Percentiles rank a stretch among this genome's conserved stretches.
phyloP scores from a whole-genome alignment of 2,113 vertebrate species.

The Phrynosoma blainvillii region DNA sequence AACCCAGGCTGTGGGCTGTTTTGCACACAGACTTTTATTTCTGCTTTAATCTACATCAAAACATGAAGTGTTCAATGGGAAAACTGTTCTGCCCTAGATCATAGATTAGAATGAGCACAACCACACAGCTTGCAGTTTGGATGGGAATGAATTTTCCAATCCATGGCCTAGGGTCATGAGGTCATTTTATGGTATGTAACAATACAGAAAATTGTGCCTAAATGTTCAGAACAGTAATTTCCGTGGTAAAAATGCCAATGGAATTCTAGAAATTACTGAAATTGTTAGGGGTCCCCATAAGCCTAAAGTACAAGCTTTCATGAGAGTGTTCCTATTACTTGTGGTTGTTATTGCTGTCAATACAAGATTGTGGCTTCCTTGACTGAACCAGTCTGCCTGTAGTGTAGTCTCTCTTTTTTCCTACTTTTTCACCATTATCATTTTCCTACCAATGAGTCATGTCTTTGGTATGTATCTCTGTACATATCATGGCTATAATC shows the following conservation, averaged over 20 bases:
- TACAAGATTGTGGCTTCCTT: too few species aligned
- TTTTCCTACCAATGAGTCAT: too few species aligned
- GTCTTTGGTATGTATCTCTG: neutral
- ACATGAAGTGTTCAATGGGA: neutral
- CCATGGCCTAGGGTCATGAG: neutral
- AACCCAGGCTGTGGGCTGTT: too few species aligned
- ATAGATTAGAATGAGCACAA: neutral
- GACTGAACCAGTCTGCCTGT: too few species aligned
- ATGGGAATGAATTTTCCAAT: neutral
- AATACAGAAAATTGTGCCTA: neutral
- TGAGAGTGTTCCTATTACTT: neutral
- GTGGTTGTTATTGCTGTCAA: too few species aligned
- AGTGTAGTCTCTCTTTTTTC: too few species aligned
- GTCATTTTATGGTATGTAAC: neutral
- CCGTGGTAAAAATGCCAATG: neutral
- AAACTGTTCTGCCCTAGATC: neutral
- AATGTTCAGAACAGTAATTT: neutral
- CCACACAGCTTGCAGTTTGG: neutral
- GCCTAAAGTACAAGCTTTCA: neutral
- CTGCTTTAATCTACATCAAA: neutral
- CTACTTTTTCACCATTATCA: too few species aligned
- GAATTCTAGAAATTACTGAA: neutral
- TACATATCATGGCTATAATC: neutral
- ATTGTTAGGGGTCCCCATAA: neutral
- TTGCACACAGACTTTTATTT: neutral